A percentile compares a stretch with the other conserved stretches of the same genome.
phyloP scores from a whole-genome alignment of 2,888 invertebrate genomes.

The Bimastos eiseni region DNA sequence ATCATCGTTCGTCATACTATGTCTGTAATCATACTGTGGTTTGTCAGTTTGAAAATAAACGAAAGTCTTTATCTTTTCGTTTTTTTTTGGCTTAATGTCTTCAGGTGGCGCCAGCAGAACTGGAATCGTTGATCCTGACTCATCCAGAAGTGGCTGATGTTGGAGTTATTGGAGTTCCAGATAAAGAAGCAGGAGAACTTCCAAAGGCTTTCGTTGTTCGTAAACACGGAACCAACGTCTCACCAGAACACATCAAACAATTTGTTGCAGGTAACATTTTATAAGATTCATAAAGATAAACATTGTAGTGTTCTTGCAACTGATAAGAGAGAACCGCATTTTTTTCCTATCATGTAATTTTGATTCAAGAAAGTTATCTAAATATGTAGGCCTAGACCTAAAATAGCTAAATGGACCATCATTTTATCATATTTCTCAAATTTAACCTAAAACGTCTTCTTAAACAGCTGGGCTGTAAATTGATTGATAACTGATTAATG shows the following conservation, averaged over 20 bases:
- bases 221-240: conserved; percentile 62
- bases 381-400: too few species aligned
- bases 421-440: not conserved
- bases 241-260: conserved; percentile 63
- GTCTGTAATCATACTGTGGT: too few species aligned
- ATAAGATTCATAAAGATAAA: too few species aligned
- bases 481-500: not conserved
- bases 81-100: not conserved
- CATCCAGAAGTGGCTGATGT: conserved; percentile 74
- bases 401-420: too few species aligned
- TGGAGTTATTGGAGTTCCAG: conserved; percentile 73
- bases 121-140: conserved; percentile 76
- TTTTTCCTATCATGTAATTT: too few species aligned
- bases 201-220: conserved; percentile 75
- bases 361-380: too few species aligned
- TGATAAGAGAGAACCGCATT: too few species aligned
- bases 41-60: too few species aligned
- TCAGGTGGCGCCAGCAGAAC: conserved; percentile 81
- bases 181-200: conserved; percentile 70
- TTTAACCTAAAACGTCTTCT: not conserved
- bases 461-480: not conserved
- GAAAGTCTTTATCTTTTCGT: too few species aligned
- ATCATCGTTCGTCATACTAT: too few species aligned
- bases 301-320: too few species aligned
- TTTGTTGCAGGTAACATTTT: conserved; percentile 30